These are phyloP conservation scores for Neoaliturus tenellus DNA, from an alignment of 2,888 invertebrate genomes.

Conservation along the genomic window DNA sequence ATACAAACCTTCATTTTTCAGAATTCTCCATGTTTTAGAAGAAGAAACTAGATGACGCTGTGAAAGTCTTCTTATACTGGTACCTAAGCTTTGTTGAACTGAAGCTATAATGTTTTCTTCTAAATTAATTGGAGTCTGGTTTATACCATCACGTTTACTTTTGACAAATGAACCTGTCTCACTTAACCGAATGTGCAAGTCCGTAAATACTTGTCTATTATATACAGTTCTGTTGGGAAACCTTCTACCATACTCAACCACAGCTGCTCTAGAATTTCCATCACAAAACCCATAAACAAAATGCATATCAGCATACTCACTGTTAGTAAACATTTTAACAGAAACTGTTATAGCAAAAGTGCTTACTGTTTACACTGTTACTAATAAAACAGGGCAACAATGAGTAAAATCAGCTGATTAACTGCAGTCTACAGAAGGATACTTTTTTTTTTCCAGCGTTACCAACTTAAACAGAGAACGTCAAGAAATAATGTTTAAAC, in stretches of 20 bases:
- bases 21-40: neutral
- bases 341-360: no score
- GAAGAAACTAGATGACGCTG: neutral
- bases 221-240: neutral
- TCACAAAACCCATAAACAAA: constrained; percentile 14
- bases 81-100: neutral
- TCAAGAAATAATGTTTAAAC: no score
- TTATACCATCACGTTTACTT: neutral
- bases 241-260: neutral
- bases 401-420: no score
- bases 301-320: constrained; percentile 1
- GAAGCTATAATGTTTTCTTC: constrained; percentile 2
- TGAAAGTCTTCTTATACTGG: neutral
- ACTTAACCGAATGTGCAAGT: neutral
- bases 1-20: neutral
- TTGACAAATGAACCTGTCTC: neutral
- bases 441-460: no score
- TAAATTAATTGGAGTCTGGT: neutral
- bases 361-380: no score
- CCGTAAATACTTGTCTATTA: constrained; percentile 5
- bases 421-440: no score
- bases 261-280: constrained; percentile 13
- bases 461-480: no score
- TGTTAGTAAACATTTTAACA: neutral
- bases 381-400: no score